Percentiles rank a stretch among this genome's conserved stretches.
phyloP scores from a whole-genome alignment of 2,113 vertebrate genomes.

The Sorex fumeus region DNA sequence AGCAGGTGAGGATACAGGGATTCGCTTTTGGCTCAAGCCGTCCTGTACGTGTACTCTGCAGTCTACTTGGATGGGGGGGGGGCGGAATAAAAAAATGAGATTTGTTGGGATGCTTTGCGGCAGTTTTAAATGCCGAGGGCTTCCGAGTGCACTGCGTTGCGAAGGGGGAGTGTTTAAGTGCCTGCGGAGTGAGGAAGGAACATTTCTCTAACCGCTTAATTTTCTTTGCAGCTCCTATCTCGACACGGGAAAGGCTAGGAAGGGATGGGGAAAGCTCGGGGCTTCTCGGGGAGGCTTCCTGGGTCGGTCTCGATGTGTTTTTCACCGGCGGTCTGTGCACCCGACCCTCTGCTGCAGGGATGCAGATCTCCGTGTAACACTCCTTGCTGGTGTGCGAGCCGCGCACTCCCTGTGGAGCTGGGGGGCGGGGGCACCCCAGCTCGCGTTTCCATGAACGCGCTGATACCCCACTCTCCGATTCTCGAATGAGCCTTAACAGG shows the following conservation, averaged over 20 bases:
- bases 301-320: conserved; percentile 36
- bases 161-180: conserved; percentile 3
- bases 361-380: conserved; percentile 73
- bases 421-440: conserved; percentile 17
- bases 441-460: not conserved
- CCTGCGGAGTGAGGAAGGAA: conserved; percentile 5
- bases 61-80: not conserved
- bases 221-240: conserved; percentile 6
- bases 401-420: not conserved
- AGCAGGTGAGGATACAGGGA: conserved; percentile 66
- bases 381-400: not conserved
- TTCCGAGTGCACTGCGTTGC: conserved; percentile 34
- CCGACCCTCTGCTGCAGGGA: conserved; percentile 82
- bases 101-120: conserved; percentile 76
- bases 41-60: conserved; percentile 63
- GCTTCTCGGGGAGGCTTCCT: conserved; percentile 17
- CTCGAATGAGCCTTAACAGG: not conserved
- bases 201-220: conserved; percentile 35
- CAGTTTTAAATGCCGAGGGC: conserved; percentile 72
- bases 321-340: conserved; percentile 33
- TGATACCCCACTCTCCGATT: not conserved
- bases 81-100: not conserved
- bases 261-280: not conserved
- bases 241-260: not conserved
- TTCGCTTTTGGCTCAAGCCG: conserved; percentile 8